phyloP scores from a whole-genome alignment of 2,888 invertebrate genomes.

The Euplexia lucipara region DNA sequence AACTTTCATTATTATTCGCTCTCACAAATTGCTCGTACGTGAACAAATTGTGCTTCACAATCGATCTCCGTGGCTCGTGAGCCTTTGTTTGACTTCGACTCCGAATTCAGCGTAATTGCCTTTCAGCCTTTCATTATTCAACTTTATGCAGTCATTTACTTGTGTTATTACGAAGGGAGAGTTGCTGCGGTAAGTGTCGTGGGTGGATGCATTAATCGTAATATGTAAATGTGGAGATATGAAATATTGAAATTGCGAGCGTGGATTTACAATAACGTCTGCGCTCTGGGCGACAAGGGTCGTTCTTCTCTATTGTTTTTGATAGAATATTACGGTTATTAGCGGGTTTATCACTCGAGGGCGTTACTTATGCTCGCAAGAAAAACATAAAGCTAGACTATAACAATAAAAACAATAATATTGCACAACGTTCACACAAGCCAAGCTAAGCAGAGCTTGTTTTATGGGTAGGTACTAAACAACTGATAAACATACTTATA shows the following conservation, averaged over 20 bases:
- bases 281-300: constrained; percentile 66
- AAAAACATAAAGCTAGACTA: not conserved
- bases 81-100: constrained; percentile 90
- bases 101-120: constrained; percentile 90
- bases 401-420: too few species aligned
- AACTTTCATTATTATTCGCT: constrained; percentile 89
- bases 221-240: constrained; percentile 89
- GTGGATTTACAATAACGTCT: constrained; percentile 79
- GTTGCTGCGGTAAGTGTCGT: constrained; percentile 86
- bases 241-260: constrained; percentile 88
- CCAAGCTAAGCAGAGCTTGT: too few species aligned
- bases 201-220: constrained; percentile 90
- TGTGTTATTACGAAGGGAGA: constrained; percentile 89
- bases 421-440: too few species aligned
- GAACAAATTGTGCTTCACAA: constrained; percentile 88
- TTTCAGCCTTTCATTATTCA: constrained; percentile 91
- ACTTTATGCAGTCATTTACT: constrained; percentile 91
- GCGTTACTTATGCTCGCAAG: constrained; percentile 1
- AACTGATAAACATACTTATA: too few species aligned
- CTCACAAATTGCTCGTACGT: constrained; percentile 89
- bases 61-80: constrained; percentile 86
- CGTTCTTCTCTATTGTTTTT: constrained; percentile 70
- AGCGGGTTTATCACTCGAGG: constrained; percentile 34
- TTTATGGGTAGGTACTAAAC: too few species aligned
- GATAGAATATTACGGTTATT: constrained; percentile 54